Evolutionary conservation across 2,888 invertebrate genomes (phyloP), one percentile per base, ranked within the genome.

Genomic region (Lordiphosa andalusiaca): DNA sequence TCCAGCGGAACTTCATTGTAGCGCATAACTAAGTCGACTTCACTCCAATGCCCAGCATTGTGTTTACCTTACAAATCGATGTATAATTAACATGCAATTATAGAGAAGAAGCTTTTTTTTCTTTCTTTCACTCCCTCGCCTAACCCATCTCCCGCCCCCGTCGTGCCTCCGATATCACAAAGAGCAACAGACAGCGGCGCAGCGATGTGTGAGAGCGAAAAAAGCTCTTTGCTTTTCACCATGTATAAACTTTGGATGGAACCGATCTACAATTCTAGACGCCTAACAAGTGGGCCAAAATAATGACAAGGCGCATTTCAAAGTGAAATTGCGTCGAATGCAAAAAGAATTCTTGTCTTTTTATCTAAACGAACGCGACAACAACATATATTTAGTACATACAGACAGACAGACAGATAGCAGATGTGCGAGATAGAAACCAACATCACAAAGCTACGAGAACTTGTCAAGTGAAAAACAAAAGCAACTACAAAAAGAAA

Each of bases 221-320:
- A 44, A 73, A 68, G 71, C 75, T 78, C 41, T 44, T 41, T 41
- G 16, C 35, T 38, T 65, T 21, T 52, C 48, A 23, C 51, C 64
- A 64, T 36, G 58, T 80, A 76, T 80, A 77, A 58, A 83, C 84
- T 77, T 77, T 76, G 67, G 59, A 72, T 80, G 64, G 44, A 72
- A 64, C 60, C 44, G 47, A 65, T 65, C 56, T 33, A 46, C 30
- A 56, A 37, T 51, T 51, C 30, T 61, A 53, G 44, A 30, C 33
- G 38, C 30, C 9, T 30, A 53, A 39, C 44, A 47, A 53, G 47
- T 47, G 53, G 39, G 19, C 21, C 19, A 21, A 47, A 46, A 47
- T 42, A 53, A 21, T 44, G 52, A 16, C 16, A 30, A 10, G 9
- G 16, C 39, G 39, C 16, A 19, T 60, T 51, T 60, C 61, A 42